Base-by-base conservation (phyloP, 92 coral and sea anemone species). In the Parazoanthus atlanticus region DNA sequence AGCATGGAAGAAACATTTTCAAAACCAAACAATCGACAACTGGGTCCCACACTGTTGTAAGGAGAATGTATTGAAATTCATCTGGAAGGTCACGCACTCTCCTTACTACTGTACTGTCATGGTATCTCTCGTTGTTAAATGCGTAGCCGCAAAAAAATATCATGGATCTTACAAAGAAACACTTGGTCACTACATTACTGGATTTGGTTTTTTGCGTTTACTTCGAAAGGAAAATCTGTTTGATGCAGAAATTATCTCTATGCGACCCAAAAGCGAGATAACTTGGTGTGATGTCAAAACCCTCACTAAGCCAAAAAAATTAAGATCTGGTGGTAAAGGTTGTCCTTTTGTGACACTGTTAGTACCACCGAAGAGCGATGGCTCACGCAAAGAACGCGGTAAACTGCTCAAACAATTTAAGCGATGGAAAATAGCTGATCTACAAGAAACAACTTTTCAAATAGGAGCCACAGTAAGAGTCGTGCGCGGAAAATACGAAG, bases 31-130 rank as follows among this genome's bases (percentile, higher is more conserved):
- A 52, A 26, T 78, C 25, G 2, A 46, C 10, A n/a, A n/a, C 21
- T 47, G 38, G 82, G 82, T 78, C 21, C 82, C 66, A 43, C 66
- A 78, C 65, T 78, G 82, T 28, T 78, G 65, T 26, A 78, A 78
- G 30, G 80, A 41, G 82, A 78, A 78, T 43, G 82, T 78, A 13
- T 19, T 78, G 23, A 78, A 47, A 38, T 78, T 28, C 82, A 78
- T 78, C 6, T 78, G 82, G 67, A 49, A 11, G 40, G 31, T 78
- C 40, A 78, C 23, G 23, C 82, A 47, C 3, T 67, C 82, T 47
- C 66, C 66, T 11, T 49, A 0, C 38, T 2, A 7, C 12, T 47
- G 81, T n/a, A n/a, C 61, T 5, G 81, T 78, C 19, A 78, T 78
- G 81, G 81, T 78, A 32, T 78, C 81, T 1, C 64, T 78, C 17